A percentile compares a stretch with the other conserved stretches of the same genome.
These are phyloP conservation scores for Shinisaurus crocodilurus DNA, from an alignment of 2,113 vertebrate species.

Conservation along the genomic window DNA sequence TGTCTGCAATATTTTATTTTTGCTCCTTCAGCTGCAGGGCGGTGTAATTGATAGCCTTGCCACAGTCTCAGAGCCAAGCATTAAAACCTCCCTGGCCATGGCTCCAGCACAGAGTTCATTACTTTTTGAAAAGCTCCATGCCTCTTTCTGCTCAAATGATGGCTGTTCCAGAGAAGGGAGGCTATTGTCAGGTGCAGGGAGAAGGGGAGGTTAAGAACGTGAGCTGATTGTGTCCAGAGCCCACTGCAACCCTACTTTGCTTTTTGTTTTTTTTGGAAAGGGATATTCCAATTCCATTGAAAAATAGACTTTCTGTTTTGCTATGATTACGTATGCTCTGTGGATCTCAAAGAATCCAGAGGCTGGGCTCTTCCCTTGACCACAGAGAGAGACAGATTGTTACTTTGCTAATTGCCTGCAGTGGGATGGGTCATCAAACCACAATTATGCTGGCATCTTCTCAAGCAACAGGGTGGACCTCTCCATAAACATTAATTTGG, in stretches of 20 bases:
- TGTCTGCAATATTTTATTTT: conserved; percentile 71
- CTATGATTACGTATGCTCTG: conserved; percentile 1
- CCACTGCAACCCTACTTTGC: conserved; percentile 53
- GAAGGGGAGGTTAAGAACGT: conserved; percentile 39
- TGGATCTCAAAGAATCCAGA: conserved; percentile 26
- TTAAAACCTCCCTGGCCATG: conserved; percentile 75
- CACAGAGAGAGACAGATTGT: background rate
- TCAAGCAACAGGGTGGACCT: background rate
- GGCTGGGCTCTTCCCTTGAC: conserved; percentile 11
- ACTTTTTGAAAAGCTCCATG: conserved; percentile 78
- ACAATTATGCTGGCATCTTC: background rate
- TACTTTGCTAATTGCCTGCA: conserved; percentile 32
- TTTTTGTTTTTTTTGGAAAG: conserved; percentile 37
- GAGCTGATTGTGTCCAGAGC: conserved; percentile 49
- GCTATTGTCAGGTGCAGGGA: conserved; percentile 62
- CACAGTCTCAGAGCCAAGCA: conserved; percentile 58
- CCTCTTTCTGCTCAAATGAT: conserved; percentile 78
- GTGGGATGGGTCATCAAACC: background rate
- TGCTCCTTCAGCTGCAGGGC: conserved; percentile 67
- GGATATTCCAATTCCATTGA: conserved; percentile 42
- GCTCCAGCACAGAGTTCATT: conserved; percentile 76
- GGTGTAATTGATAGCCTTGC: conserved; percentile 78
- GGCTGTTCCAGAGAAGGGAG: conserved; percentile 73
- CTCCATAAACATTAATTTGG: background rate
- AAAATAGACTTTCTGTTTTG: conserved; percentile 51